Conservation (phyloP, 2,113 vertebrate species). For the Chloropsis cyanopogon region DNA sequence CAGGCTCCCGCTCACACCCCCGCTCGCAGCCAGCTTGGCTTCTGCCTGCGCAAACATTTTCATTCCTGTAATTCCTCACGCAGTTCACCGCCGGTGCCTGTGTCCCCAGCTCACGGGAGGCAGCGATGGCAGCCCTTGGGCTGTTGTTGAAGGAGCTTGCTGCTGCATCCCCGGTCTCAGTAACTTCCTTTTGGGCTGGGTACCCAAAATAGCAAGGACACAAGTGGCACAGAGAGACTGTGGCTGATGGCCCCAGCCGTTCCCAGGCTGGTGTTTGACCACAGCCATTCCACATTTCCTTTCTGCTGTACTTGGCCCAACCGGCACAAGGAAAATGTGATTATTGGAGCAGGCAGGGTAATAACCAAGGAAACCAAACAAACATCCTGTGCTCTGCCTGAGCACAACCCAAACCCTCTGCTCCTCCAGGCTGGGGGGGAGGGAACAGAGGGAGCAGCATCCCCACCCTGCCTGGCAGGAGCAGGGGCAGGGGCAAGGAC, state of each 20-base stretch:
- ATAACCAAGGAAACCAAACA: slow-evolving; percentile 73
- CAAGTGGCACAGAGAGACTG: not conserved
- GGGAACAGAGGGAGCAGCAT: not conserved
- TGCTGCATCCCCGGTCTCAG: not conserved
- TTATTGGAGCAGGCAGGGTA: slow-evolving; percentile 13
- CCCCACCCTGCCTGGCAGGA: slow-evolving; percentile 30
- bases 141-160: not conserved
- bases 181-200: not conserved
- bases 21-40: slow-evolving; percentile 13
- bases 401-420: not conserved
- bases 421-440: not conserved
- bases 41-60: slow-evolving; percentile 53
- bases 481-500: rapidly evolving
- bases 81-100: not conserved
- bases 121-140: not conserved
- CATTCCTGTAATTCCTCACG: slow-evolving; percentile 29
- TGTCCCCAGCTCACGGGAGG: not conserved
- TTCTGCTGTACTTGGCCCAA: slow-evolving; percentile 6
- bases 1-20: not conserved
- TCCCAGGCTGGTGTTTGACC: slow-evolving; percentile 46
- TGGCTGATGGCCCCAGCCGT: not conserved
- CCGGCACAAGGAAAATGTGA: slow-evolving; percentile 53
- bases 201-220: not conserved
- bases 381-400: slow-evolving; percentile 35
- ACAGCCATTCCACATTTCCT: slow-evolving; percentile 5